Conservation (phyloP, 2,113 vertebrate species). For the Elephantulus edwardii region DNA sequence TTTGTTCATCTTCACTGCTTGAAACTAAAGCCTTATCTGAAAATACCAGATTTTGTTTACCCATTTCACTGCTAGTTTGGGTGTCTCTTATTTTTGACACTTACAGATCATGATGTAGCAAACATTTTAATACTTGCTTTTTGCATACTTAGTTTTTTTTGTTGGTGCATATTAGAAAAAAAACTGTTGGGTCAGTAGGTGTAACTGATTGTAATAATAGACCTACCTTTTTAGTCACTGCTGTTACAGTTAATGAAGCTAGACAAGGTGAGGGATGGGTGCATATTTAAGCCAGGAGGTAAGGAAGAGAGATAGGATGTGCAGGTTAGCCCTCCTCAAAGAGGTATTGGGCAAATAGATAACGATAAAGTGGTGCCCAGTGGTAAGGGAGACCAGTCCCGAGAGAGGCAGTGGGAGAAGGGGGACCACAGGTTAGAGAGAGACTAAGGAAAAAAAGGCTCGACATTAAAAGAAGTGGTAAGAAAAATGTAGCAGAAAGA, state of each 20-base stretch:
- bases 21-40: not conserved
- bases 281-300: not conserved
- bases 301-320: not conserved
- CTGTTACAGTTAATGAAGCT: not conserved
- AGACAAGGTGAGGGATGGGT: not conserved
- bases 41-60: not conserved
- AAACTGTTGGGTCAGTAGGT: not conserved
- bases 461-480: not conserved
- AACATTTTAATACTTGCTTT: not conserved
- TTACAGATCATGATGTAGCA: not conserved
- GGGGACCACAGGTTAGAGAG: not conserved
- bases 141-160: not conserved
- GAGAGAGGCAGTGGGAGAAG: not conserved
- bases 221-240: not conserved
- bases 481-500: not conserved
- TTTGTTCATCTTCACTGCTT: constrained; percentile 5
- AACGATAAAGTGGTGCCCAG: not conserved
- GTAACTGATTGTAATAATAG: constrained; percentile 3
- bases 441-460: not conserved
- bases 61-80: not conserved
- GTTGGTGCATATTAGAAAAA: not conserved
- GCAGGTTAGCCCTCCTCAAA: not conserved
- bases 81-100: not conserved
- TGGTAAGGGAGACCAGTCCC: not conserved
- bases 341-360: not conserved